Conservation (phyloP, 1,140 invertebrate genomes). For the Melitaea cinxia region DNA sequence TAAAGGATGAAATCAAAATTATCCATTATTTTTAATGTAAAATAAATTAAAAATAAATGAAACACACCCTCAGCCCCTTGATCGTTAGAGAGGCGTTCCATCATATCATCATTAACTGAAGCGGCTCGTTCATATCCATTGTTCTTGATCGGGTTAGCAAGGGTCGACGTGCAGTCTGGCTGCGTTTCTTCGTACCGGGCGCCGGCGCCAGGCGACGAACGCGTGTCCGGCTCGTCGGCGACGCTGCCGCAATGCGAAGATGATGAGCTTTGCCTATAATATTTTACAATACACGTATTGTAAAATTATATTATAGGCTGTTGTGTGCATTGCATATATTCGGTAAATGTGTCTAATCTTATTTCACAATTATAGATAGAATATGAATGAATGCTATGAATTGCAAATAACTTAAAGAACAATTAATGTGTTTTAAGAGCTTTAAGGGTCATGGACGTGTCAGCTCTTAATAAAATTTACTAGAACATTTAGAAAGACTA, state of each 20-base stretch:
- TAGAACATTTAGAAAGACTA: too few species aligned
- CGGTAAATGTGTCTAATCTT: too few species aligned
- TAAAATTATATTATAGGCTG: neutral
- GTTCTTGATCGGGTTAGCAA: conserved; percentile 69
- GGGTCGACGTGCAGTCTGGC: conserved; percentile 65
- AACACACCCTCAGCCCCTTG: conserved; percentile 78
- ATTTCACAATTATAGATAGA: too few species aligned
- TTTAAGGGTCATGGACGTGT: too few species aligned
- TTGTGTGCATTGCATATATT: too few species aligned
- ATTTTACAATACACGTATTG: neutral
- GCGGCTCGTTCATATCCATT: conserved; percentile 74
- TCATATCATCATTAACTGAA: conserved; percentile 70
- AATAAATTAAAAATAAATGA: conserved; percentile 30
- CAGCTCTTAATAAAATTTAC: too few species aligned
- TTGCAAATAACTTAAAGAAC: too few species aligned
- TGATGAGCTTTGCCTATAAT: conserved; percentile 77
- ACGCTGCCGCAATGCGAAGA: conserved; percentile 78
- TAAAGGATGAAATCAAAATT: too few species aligned
- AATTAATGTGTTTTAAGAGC: too few species aligned
- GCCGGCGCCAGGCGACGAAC: conserved; percentile 74
- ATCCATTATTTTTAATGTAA: too few species aligned
- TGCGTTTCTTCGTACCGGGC: conserved; percentile 67
- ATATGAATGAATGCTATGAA: too few species aligned
- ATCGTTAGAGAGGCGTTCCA: conserved; percentile 71
- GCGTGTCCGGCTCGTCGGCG: conserved; percentile 77